Evolutionary conservation across 2,888 invertebrate genomes (phyloP), one percentile per base, ranked within the genome.

Genomic region (Himalopsyche kuldschensis): DNA sequence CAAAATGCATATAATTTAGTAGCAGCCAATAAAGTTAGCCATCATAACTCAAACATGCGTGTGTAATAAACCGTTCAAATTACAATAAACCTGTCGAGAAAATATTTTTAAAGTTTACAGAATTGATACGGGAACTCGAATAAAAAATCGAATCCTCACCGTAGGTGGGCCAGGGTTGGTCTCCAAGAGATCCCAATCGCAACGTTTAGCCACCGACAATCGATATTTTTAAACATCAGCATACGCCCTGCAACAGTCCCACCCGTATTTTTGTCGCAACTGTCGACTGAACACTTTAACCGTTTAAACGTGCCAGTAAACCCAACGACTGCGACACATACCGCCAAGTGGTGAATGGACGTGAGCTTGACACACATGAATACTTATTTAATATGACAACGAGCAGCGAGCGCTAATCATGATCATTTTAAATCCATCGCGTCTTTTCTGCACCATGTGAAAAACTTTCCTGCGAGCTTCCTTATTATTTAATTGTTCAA

Each of bases 151-250:
- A 30, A 69, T 69, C 24, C 3, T 27, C 69, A 27, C 69, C 69
- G 15, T 69, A 27, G 75, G 76, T 35, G 47, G 32, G 48, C 48
- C 63, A 24, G 55, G 63, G 63, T 27, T 47, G 84, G 84, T 69
- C 78, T 75, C 76, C 20, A 20, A 48, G 24, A 83, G 85, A 83
- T 85, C 78, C 69, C 80, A 81, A 83, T 85, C 85, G 47, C 24
- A 77, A 79, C 85, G 83, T 85, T 85, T 85, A 85, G 85, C 46
- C 78, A 69, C 63, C 41, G 81, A 83, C 85, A 85, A 83, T 79
- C 85, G 79, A 83, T 85, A 81, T 79, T 85, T 83, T 85, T 69
- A 69, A 81, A 81, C 81, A 81, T 83, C 78, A 79, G 82, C 82
- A 79, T 82, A n/a, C 48, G 46, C 48, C 30, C 27, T 11, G 69